phyloP scores from a whole-genome alignment of 1,140 invertebrate species.

The Parapsyche elsis region DNA sequence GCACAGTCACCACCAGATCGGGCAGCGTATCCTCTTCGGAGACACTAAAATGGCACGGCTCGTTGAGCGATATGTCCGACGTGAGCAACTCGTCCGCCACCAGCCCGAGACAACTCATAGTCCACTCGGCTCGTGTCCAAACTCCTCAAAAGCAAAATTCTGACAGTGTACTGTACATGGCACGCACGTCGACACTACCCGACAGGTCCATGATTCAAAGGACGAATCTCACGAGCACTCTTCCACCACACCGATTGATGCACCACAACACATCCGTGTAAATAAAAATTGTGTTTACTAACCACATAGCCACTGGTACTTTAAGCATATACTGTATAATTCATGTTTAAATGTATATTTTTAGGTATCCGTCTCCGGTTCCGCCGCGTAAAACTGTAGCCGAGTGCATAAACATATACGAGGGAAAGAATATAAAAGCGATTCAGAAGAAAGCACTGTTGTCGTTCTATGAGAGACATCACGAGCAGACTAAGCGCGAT shows the following conservation, averaged over 20 bases:
- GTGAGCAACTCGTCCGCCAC: conserved; percentile 57
- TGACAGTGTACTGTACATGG: conserved; percentile 80
- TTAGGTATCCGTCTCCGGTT: conserved; percentile 61
- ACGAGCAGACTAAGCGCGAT: conserved; percentile 57
- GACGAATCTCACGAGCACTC: conserved; percentile 66
- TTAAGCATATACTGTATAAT: neutral
- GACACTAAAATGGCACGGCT: conserved; percentile 79
- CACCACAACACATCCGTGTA: conserved; percentile 54
- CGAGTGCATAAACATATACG: conserved; percentile 80
- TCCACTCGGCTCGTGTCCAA: conserved; percentile 81
- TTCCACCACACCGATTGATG: conserved; percentile 53
- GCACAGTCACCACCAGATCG: conserved; percentile 75
- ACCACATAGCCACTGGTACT: neutral
- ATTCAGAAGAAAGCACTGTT: conserved; percentile 88
- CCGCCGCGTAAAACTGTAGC: conserved; percentile 74
- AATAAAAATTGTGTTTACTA: conserved; percentile 15
- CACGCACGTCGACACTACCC: conserved; percentile 57
- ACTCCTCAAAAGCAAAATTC: conserved; percentile 84
- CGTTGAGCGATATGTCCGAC: conserved; percentile 54
- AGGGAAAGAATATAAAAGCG: conserved; percentile 79
- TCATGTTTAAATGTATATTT: conserved; percentile 36
- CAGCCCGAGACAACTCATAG: conserved; percentile 74
- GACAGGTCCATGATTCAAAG: conserved; percentile 70
- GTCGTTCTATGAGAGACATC: conserved; percentile 86
- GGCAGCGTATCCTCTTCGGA: conserved; percentile 82